Evolutionary conservation across 2,113 vertebrate species (phyloP).

Genomic region (Capricornis sumatraensis): DNA sequence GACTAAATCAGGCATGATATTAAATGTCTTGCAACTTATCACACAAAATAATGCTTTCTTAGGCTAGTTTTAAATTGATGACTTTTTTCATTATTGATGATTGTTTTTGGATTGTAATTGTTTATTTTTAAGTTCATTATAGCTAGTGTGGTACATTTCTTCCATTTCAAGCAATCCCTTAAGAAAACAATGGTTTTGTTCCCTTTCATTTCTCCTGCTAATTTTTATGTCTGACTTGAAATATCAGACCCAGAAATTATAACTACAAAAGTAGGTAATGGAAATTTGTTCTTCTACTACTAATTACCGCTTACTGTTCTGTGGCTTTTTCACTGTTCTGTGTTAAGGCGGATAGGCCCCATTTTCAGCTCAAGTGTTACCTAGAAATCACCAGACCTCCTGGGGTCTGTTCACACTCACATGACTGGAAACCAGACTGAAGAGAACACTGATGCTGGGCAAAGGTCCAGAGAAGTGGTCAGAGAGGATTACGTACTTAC

Average conservation of each 20-base stretch:
- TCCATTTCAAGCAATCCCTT: neutral
- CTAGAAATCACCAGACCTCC: neutral
- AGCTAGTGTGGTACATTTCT: neutral
- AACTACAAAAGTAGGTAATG: neutral
- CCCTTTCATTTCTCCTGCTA: neutral
- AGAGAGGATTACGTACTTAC: neutral
- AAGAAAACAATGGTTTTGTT: neutral
- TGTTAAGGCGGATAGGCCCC: neutral
- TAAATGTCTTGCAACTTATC: neutral
- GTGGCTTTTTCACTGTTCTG: neutral
- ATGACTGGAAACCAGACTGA: neutral
- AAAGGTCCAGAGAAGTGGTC: neutral
- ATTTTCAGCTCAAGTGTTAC: neutral
- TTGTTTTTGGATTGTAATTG: neutral
- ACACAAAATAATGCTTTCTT: neutral
- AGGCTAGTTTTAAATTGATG: constrained; percentile 12
- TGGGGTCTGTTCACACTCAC: neutral
- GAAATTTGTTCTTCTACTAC: neutral
- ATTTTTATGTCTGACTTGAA: constrained; percentile 25
- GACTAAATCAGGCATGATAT: neutral
- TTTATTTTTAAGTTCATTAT: neutral
- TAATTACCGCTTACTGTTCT: neutral
- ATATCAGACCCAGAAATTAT: constrained; percentile 2
- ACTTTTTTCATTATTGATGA: neutral
- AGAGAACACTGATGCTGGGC: neutral